Conservation (phyloP, 2,797 vertebrate species). For the Phataginus tetradactyla region DNA sequence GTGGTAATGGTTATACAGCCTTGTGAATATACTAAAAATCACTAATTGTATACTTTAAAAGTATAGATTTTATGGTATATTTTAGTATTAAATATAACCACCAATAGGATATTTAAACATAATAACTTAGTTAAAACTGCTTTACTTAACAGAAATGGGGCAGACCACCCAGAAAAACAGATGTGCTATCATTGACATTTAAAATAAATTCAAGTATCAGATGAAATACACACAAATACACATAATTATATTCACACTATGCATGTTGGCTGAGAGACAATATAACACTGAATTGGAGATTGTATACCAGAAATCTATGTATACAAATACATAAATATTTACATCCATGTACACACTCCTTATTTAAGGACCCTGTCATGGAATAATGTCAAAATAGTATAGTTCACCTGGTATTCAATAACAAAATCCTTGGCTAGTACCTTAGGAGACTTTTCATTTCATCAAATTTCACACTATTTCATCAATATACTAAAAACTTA, state of each 20-base stretch:
- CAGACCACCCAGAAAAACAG: neutral
- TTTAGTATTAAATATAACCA: neutral
- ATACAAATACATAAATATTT: neutral
- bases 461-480: conserved; percentile 38
- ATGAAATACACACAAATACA: conserved; percentile 1
- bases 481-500: neutral
- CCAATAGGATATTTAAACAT: neutral
- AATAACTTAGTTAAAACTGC: neutral
- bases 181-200: neutral
- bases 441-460: conserved; percentile 11
- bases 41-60: neutral
- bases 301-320: neutral
- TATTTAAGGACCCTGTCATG: neutral
- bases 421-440: neutral
- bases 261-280: neutral
- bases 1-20: neutral
- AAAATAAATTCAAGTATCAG: neutral
- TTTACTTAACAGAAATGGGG: conserved; percentile 14
- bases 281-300: neutral
- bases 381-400: neutral
- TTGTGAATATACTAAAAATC: neutral
- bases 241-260: neutral
- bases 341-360: neutral
- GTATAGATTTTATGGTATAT: neutral
- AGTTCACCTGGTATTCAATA: neutral